These are phyloP conservation scores for Melinaea menophilus DNA, from an alignment of 2,888 invertebrate species.

Conservation along the genomic window DNA sequence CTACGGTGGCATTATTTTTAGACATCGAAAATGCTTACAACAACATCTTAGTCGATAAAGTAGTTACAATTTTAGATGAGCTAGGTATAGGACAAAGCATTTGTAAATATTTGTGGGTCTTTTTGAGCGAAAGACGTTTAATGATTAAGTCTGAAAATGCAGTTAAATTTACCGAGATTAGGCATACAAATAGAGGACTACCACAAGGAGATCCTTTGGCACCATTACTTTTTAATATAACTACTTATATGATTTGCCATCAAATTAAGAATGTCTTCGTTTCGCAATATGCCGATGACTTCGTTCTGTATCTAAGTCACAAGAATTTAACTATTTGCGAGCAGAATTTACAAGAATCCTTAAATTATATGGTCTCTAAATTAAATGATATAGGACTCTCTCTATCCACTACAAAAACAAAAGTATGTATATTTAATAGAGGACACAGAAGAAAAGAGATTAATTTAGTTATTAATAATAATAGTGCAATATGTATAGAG, in stretches of 20 bases:
- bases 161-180: not conserved
- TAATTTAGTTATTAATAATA: not conserved
- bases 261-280: not conserved
- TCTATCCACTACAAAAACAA: not conserved
- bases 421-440: not conserved
- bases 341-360: conserved; percentile 2
- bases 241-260: too few species aligned
- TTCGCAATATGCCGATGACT: conserved; percentile 13
- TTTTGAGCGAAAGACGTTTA: not conserved
- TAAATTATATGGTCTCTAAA: conserved; percentile 2
- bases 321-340: not conserved
- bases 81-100: not conserved
- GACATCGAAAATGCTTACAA: not conserved
- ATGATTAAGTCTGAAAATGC: not conserved
- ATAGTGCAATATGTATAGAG: too few species aligned
- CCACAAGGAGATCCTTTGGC: not conserved
- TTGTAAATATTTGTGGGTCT: not conserved
- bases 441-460: not conserved
- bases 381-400: conserved; percentile 6
- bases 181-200: conserved; percentile 1
- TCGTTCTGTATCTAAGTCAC: not conserved
- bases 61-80: not conserved
- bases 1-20: conserved; percentile 2
- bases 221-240: conserved; percentile 1
- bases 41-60: not conserved